phyloP scores from a whole-genome alignment of 1,140 invertebrate genomes.

The Whitmania pigra region DNA sequence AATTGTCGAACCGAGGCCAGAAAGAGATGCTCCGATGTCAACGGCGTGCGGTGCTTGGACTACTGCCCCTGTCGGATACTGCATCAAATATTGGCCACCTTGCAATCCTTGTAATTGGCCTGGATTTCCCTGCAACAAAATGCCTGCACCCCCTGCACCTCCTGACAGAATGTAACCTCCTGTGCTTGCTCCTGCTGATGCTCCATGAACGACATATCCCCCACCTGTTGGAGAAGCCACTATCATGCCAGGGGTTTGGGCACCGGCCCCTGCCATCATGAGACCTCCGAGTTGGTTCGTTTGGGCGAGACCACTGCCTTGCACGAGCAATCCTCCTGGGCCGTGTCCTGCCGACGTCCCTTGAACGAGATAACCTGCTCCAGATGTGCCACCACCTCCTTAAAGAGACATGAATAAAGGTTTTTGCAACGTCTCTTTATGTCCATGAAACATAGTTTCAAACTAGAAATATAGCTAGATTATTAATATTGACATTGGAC shows the following conservation, averaged over 20 bases:
- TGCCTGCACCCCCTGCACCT: not conserved
- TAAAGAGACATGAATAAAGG: too few relatives aligned
- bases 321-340: not conserved
- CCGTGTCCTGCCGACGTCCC: not conserved
- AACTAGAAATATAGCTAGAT: too few relatives aligned
- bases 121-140: not conserved
- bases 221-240: not conserved
- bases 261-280: not conserved
- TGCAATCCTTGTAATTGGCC: not conserved
- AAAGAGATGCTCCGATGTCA: not conserved
- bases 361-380: constrained; percentile 1
- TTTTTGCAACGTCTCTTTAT: too few relatives aligned
- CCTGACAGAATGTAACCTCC: not conserved
- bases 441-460: too few relatives aligned
- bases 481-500: too few relatives aligned
- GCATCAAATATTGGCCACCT: constrained; percentile 14
- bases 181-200: not conserved
- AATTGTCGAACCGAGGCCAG: not conserved
- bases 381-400: not conserved
- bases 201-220: not conserved
- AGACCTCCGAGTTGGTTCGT: not conserved
- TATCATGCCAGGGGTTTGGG: not conserved
- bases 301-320: not conserved
- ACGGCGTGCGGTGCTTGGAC: not conserved
- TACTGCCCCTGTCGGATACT: constrained; percentile 3